phyloP scores from a whole-genome alignment of 1,140 invertebrate genomes.

The Gryon sp. region DNA sequence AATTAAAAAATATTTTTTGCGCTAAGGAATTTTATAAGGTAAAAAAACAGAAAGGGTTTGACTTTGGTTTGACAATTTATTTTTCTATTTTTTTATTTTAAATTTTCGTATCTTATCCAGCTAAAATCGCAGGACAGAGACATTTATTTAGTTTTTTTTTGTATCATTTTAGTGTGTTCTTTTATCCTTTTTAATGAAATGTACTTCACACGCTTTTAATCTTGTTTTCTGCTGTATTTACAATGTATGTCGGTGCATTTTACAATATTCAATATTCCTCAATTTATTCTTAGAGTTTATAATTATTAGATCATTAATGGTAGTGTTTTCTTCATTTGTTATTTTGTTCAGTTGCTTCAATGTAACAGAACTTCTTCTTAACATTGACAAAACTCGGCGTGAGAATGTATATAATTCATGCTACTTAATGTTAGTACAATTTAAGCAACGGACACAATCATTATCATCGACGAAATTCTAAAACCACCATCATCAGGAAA shows the following conservation, averaged over 20 bases:
- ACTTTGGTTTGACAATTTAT: slow-evolving; percentile 62
- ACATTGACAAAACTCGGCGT: slow-evolving; percentile 22
- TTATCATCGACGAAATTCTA: slow-evolving; percentile 30
- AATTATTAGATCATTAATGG: slow-evolving; percentile 52
- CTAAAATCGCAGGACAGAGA: slow-evolving; percentile 38
- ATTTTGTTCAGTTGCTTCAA: too few relatives aligned
- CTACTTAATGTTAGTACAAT: slow-evolving; percentile 56
- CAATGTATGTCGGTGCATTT: slow-evolving; percentile 65
- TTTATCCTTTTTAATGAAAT: slow-evolving; percentile 37
- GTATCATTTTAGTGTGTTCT: too few relatives aligned
- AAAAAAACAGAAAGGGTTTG: slow-evolving; percentile 18
- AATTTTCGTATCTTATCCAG: slow-evolving; percentile 36
- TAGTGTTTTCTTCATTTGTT: slow-evolving; percentile 35
- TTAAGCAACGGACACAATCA: slow-evolving; percentile 41
- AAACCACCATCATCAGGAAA: background rate
- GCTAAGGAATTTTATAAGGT: background rate
- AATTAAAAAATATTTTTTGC: too few relatives aligned
- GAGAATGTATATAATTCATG: slow-evolving; percentile 42
- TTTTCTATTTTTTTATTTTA: slow-evolving; percentile 53
- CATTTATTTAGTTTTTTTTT: slow-evolving; percentile 15
- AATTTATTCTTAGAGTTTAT: slow-evolving; percentile 22
- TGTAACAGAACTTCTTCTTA: too few relatives aligned
- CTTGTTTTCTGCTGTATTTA: slow-evolving; percentile 54
- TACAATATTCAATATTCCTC: slow-evolving; percentile 61
- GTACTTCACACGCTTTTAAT: slow-evolving; percentile 53